Evolutionary conservation across 2,888 invertebrate genomes (phyloP).

Genomic region (Cephus spinipes): DNA sequence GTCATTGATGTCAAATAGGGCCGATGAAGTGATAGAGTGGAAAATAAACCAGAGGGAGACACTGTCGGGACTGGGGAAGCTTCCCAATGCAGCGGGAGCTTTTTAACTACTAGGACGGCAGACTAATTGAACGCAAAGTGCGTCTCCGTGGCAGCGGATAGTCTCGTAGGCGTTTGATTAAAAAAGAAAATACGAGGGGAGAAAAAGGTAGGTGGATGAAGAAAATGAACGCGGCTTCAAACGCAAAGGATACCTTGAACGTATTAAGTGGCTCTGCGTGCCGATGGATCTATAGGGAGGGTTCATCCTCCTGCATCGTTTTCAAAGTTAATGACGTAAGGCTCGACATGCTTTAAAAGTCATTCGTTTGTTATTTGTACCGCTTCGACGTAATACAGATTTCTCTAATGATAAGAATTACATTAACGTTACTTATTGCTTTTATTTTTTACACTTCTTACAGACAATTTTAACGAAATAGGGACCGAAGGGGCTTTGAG

Average conservation of each 20-base stretch:
- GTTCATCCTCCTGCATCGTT: background rate
- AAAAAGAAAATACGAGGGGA: constrained; percentile 17
- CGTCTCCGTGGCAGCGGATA: constrained; percentile 33
- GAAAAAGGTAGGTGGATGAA: constrained; percentile 4
- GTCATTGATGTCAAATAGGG: constrained; percentile 49
- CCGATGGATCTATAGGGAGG: background rate
- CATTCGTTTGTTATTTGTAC: background rate
- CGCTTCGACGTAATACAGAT: background rate
- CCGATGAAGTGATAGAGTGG: constrained; percentile 44
- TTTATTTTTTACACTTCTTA: background rate
- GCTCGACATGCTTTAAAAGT: background rate
- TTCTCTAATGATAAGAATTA: background rate
- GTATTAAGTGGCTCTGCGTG: constrained; percentile 33
- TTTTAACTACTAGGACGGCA: constrained; percentile 29
- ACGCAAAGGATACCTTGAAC: constrained; percentile 35
- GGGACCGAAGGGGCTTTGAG: too few relatives aligned
- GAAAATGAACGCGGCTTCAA: background rate
- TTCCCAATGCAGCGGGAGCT: constrained; percentile 14
- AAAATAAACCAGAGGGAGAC: constrained; percentile 44
- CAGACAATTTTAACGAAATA: background rate
- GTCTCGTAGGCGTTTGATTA: constrained; percentile 32
- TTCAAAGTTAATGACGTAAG: background rate
- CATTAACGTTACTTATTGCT: background rate
- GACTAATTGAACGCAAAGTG: constrained; percentile 43
- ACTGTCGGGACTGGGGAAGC: constrained; percentile 5